phyloP scores from a whole-genome alignment of 2,113 vertebrate species.

The Phodopus roborovskii region DNA sequence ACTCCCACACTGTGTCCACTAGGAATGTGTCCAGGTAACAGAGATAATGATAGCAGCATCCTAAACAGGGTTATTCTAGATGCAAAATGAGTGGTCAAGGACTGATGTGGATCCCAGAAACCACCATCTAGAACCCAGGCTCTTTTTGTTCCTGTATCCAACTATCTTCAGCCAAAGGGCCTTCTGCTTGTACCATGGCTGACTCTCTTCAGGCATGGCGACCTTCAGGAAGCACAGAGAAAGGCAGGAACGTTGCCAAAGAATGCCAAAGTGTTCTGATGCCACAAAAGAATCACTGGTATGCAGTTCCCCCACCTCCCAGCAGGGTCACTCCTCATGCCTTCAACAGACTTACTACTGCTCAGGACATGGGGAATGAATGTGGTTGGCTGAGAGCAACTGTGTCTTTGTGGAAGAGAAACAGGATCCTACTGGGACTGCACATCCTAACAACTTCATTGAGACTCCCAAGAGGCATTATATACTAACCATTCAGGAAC shows the following conservation, averaged over 20 bases:
- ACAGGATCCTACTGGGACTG: accelerated
- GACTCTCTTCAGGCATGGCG: accelerated
- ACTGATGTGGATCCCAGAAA: accelerated
- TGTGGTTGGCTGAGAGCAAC: accelerated
- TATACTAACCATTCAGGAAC: accelerated
- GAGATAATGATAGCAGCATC: accelerated
- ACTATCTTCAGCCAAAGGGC: not conserved
- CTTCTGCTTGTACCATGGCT: not conserved
- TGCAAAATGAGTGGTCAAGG: accelerated
- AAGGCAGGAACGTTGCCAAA: not conserved
- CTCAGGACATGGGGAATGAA: accelerated
- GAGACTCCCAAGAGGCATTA: accelerated
- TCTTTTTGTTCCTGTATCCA: not conserved
- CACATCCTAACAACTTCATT: accelerated
- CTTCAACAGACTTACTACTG: not conserved
- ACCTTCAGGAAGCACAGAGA: not conserved
- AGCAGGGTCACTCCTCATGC: accelerated
- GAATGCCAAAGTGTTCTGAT: accelerated
- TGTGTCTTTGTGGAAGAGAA: accelerated
- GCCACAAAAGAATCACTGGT: not conserved
- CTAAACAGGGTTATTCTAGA: no score
- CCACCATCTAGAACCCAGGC: accelerated
- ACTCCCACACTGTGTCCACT: accelerated
- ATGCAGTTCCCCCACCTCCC: accelerated
- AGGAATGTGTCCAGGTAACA: accelerated